Base-by-base conservation (phyloP, 2,888 invertebrate species). In the Thymelicus sylvestris region DNA sequence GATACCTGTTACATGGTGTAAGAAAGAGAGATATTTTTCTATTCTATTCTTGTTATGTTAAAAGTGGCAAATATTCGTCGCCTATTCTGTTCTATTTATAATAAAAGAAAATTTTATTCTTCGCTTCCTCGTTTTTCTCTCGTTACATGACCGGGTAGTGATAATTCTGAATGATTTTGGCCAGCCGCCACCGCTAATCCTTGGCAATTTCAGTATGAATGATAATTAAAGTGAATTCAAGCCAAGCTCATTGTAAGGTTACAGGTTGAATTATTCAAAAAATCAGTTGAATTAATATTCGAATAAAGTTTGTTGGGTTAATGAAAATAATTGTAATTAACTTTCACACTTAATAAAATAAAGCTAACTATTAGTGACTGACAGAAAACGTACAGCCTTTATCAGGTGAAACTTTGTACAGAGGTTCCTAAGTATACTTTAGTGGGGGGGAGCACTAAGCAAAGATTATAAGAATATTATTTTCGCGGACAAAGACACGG, bases 131-230 rank as follows among this genome's bases (percentile, higher is more conserved):
- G 8, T 47, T 19, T 2, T 12, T 67, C 67, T 39, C 10, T 7
- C 8, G 8, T 19, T 4, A 13, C 50, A 7, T 2, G 39, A 60
- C 60, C 48, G 6, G 59, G 38, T n/a, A 67, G 48, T 39, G n/a
- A 66, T 24, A 41, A 61, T 50, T 24, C 39, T 13, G 15, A 39
- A 50, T 61, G 67, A 41, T 67, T 66, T 67, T 67, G 66, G 66
- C 38, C 60, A 67, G 67, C 67, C 60, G 67, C 60, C 60, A 61
- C 38, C 61, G 48, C 50, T 67, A 67, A 67, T 67, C 48, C 67
- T 61, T 39, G 44, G 66, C 38, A 66, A 66, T 66, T 66, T 66
- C 59, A 47, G 47, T 66, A 57, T 66, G 66, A 66, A 66, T 66
- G 59, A 47, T 55, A 66, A 66, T 66, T 66, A 66, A 31, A 47